Evolutionary conservation across 2,113 vertebrate species (phyloP).

Genomic region (Phyllostomus discolor): DNA sequence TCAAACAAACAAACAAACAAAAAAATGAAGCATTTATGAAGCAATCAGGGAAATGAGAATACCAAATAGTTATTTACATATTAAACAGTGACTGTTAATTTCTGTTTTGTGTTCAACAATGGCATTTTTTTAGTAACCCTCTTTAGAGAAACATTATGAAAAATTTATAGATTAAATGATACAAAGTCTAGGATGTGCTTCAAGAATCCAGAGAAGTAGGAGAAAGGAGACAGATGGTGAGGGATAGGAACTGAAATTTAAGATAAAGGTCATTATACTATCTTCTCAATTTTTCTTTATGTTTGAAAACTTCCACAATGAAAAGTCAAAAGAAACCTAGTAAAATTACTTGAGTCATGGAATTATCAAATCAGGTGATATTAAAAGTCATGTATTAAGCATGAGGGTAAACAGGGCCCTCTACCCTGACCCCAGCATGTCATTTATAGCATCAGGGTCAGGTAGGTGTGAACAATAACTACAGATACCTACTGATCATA

Average conservation of each 20-base stretch:
- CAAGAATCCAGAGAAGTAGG: not conserved
- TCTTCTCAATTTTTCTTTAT: not conserved
- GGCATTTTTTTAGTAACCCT: not conserved
- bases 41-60: not conserved
- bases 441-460: not conserved
- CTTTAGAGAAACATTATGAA: not conserved
- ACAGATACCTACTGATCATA: not conserved
- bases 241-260: not conserved
- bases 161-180: slow-evolving; percentile 12
- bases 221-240: not conserved
- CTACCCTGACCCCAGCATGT: not conserved
- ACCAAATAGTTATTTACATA: not conserved
- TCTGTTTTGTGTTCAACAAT: slow-evolving; percentile 12
- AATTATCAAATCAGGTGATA: not conserved
- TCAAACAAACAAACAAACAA: not conserved
- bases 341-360: not conserved
- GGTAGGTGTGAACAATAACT: not conserved
- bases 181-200: not conserved
- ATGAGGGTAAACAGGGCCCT: not conserved
- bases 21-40: slow-evolving; percentile 1
- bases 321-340: not conserved
- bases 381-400: not conserved
- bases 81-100: slow-evolving; percentile 15
- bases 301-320: not conserved
- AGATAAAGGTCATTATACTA: not conserved